Conservation (phyloP, 2,113 vertebrate genomes). For the Turdus rufiventris region DNA sequence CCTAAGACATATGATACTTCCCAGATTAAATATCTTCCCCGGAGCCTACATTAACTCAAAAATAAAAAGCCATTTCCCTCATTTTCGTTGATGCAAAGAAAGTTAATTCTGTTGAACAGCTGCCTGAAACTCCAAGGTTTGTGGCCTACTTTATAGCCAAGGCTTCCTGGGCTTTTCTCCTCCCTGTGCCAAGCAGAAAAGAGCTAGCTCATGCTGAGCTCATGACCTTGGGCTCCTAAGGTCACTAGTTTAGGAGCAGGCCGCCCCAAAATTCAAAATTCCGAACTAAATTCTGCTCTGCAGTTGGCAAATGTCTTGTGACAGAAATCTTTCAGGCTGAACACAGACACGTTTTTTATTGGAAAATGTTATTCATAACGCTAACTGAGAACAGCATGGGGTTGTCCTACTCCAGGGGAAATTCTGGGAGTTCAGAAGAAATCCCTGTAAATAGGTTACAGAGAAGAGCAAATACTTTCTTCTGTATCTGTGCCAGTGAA, state of each 20-base stretch:
- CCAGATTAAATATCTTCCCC: background rate
- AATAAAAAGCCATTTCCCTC: background rate
- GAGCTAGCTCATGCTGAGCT: background rate
- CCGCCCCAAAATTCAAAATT: background rate
- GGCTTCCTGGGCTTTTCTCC: background rate
- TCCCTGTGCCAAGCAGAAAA: background rate
- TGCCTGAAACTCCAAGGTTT: background rate
- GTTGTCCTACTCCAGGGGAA: conserved; percentile 38
- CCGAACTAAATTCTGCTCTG: background rate
- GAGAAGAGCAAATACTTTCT: conserved; percentile 25
- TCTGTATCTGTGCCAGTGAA: background rate
- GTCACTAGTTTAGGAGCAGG: background rate
- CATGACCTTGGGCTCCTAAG: background rate
- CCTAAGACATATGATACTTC: background rate
- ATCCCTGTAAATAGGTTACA: conserved; percentile 32
- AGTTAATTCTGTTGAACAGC: background rate
- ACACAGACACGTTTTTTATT: background rate
- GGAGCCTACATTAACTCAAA: background rate
- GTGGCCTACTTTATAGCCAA: background rate
- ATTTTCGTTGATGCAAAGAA: background rate
- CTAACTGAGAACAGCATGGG: conserved; percentile 21
- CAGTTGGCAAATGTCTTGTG: background rate
- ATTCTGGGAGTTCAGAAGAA: conserved; percentile 43
- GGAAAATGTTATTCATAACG: conserved; percentile 11
- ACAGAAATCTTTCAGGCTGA: background rate